Evolutionary conservation across 2,888 invertebrate genomes (phyloP), one percentile per base, ranked within the genome.

Genomic region (Drosophila aldrichi): DNA sequence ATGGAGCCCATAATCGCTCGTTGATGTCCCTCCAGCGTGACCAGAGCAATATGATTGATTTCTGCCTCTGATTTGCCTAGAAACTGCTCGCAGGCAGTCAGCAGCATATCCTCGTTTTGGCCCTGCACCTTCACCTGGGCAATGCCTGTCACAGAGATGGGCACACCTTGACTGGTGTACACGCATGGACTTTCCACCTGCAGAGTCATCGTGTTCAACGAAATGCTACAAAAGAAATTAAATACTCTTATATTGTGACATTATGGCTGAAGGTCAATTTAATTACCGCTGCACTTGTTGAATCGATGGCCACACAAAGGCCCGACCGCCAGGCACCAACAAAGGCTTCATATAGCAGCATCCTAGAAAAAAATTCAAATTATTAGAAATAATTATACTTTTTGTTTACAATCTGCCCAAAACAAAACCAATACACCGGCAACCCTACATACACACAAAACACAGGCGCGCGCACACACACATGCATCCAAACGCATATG

Each of bases 1-100:
- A 98, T 98, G 75, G 97, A 97, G 36, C 98, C 98, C 98, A 98
- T 98, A 76, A 98, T 98, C 79, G 98, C 98, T 77, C 98, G 94
- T 93, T 98, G 98, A 92, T 98, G 98, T 59, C 98, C 98, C 93
- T 98, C 98, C 29, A 98, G 93, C 44, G 98, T 98, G 41, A 97
- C 97, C 71, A 98, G 94, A 29, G 98, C 98, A 93, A 98, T 97
- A 92, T 97, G 96, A 90, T 97, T 97, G 82, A 98, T 97, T 93
- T 98, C 98, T 12, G 95, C 93, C 90, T 98, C 98, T 3, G 94
- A 94, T 93, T 98, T 98, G 44, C 98, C 98, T 75, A 98, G 94
- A 93, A 98, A 98, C 92, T 98, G 98, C 93, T 98, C 98, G 91
- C 98, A 98, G 20, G 98, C 98, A 3, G 97, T 97, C 58, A 93